Conservation (phyloP, 2,888 invertebrate species). For the Drosophila algonquin region DNA sequence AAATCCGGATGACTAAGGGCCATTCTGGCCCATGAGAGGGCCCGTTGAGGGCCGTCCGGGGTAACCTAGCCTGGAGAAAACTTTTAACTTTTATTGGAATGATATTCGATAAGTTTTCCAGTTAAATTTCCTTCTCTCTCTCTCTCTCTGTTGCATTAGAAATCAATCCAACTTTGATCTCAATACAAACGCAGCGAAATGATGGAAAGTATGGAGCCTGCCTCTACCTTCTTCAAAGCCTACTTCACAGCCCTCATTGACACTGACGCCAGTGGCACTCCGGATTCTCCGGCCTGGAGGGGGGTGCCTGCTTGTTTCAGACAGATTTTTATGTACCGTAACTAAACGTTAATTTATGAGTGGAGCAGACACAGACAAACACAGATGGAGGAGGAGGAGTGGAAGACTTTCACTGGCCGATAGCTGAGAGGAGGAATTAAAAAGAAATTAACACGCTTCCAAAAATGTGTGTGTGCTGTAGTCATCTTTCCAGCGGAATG, state of each 20-base stretch:
- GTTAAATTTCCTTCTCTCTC: too few species aligned
- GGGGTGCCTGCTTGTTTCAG: slow-evolving; percentile 35
- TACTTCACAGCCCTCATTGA: neutral
- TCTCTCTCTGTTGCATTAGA: neutral
- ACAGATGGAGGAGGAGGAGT: slow-evolving; percentile 3
- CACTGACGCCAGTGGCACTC: slow-evolving; percentile 13
- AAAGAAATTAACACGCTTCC: slow-evolving; percentile 77
- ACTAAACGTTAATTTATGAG: slow-evolving; percentile 75
- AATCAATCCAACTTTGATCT: neutral
- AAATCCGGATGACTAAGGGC: too few species aligned
- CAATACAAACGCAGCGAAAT: neutral
- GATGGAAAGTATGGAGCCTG: neutral
- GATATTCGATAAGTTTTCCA: neutral
- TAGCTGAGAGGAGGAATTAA: slow-evolving; percentile 58
- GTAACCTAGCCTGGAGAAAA: too few species aligned
- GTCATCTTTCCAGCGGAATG: slow-evolving; percentile 12
- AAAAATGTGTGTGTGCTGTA: slow-evolving; percentile 30
- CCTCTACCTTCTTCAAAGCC: neutral
- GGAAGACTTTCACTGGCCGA: slow-evolving; percentile 27
- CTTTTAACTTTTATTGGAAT: neutral
- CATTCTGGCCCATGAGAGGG: too few species aligned
- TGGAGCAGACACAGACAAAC: neutral
- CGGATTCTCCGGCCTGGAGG: neutral
- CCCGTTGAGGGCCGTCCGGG: too few species aligned
- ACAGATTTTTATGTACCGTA: slow-evolving; percentile 76